phyloP scores from a whole-genome alignment of 2,888 invertebrate genomes.

The Brenthis hecate region DNA sequence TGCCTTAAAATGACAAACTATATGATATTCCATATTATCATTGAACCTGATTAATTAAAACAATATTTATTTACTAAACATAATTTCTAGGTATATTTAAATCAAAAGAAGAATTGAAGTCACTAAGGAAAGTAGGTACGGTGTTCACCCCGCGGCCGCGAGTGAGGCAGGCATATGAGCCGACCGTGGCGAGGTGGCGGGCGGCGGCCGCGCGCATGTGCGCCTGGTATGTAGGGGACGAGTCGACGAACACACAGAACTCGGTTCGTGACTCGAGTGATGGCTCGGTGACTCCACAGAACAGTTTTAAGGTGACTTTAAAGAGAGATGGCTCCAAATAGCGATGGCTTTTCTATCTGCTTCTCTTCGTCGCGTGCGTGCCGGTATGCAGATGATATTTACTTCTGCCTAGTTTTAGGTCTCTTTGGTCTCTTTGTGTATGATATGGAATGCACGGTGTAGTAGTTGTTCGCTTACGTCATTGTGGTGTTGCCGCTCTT shows the following conservation, averaged over 20 bases:
- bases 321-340: slow-evolving; percentile 60
- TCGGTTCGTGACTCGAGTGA: slow-evolving; percentile 51
- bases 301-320: slow-evolving; percentile 52
- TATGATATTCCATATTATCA: too few species aligned
- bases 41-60: too few species aligned
- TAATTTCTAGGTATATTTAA: slow-evolving; percentile 86
- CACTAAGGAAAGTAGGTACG: slow-evolving; percentile 82
- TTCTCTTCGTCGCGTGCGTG: slow-evolving; percentile 56
- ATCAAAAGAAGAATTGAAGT: slow-evolving; percentile 84
- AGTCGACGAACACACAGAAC: slow-evolving; percentile 40
- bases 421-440: slow-evolving; percentile 12
- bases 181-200: slow-evolving; percentile 78
- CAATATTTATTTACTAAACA: background rate
- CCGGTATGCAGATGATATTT: slow-evolving; percentile 63
- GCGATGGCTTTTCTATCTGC: slow-evolving; percentile 66
- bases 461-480: too few species aligned
- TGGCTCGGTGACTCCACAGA: slow-evolving; percentile 48
- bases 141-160: slow-evolving; percentile 82
- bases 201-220: slow-evolving; percentile 81
- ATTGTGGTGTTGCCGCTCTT: too few species aligned
- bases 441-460: background rate
- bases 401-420: slow-evolving; percentile 22
- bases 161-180: slow-evolving; percentile 59
- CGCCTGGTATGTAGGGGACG: slow-evolving; percentile 76
- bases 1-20: too few species aligned